phyloP scores from a whole-genome alignment of 2,888 invertebrate genomes.

The Steromphala cineraria region DNA sequence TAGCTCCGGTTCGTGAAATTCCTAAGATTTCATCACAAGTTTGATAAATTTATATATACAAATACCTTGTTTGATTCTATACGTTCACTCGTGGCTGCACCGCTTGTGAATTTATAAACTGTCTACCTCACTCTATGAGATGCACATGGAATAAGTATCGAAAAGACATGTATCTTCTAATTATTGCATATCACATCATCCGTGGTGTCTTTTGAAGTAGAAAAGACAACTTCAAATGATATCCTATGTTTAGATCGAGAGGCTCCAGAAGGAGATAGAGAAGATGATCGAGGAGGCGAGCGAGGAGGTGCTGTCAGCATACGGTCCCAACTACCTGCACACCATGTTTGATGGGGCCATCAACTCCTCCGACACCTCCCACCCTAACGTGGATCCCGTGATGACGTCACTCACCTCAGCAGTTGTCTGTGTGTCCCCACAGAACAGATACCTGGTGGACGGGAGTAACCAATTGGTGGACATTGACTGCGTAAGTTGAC shows the following conservation, averaged over 20 bases:
- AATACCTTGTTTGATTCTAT: too few relatives aligned
- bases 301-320: conserved; percentile 42
- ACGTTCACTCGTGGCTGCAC: too few relatives aligned
- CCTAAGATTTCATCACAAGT: too few relatives aligned
- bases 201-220: too few relatives aligned
- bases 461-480: conserved; percentile 40
- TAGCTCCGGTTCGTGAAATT: too few relatives aligned
- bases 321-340: conserved; percentile 50
- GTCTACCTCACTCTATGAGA: too few relatives aligned
- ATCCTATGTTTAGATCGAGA: conserved; percentile 26
- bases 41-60: too few relatives aligned
- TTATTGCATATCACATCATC: too few relatives aligned
- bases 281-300: conserved; percentile 43
- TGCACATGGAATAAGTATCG: too few relatives aligned
- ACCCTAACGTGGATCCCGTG: background rate
- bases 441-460: conserved; percentile 48
- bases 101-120: too few relatives aligned
- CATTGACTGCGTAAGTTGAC: conserved; percentile 10
- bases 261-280: conserved; percentile 42
- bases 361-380: background rate
- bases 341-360: background rate
- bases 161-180: too few relatives aligned
- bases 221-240: too few relatives aligned
- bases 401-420: conserved; percentile 32
- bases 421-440: conserved; percentile 39